Base-by-base conservation (phyloP, 2,888 invertebrate genomes). In the Acrobasis repandana region DNA sequence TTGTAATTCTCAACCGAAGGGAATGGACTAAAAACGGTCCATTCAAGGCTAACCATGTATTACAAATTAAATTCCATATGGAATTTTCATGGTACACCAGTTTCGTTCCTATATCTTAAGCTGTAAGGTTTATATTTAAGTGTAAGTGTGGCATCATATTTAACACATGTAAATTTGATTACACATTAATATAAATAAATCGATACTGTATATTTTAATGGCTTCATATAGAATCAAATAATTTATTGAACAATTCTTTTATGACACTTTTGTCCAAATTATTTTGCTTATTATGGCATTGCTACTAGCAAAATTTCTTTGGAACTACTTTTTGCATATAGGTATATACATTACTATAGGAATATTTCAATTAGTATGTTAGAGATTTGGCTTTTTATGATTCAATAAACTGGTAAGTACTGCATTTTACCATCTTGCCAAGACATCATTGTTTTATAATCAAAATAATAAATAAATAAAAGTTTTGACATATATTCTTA, bases 41-140 rank as follows among this genome's bases (percentile, higher is more conserved):
- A 72, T 66, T 66, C 82, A 82, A 81, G 77, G 77, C 64, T 77
- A 65, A 56, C 67, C 65, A 71, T 72, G 66, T 63, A 62, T 65
- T 64, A 67, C 64, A 67, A 67, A 70, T 70, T 70, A 74, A 76
- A 79, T 74, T 73, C 75, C 65, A 62, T 10, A 20, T 50, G n/a
- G 20, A 50, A 18, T 36, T 50, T 0, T 18, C 14, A 16, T 15
- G 36, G 2, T 11, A 15, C 48, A 14, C 16, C 1, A 48, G 16
- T 49, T 9, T 58, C 9, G 49, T 48, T 36, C 48, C 47, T 48
- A 48, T 18, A 16, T 0, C 10, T 6, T 3, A 11, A 11, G 10
- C 9, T 3, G 2, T 34, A 48, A 18, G 48, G 34, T 18, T 47
- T n/a, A 33, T 15, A 47, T 33, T 57, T 34, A 14, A 15, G 1